Base-by-base conservation (phyloP, 1,140 invertebrate species). In the Oryctes rhinoceros region DNA sequence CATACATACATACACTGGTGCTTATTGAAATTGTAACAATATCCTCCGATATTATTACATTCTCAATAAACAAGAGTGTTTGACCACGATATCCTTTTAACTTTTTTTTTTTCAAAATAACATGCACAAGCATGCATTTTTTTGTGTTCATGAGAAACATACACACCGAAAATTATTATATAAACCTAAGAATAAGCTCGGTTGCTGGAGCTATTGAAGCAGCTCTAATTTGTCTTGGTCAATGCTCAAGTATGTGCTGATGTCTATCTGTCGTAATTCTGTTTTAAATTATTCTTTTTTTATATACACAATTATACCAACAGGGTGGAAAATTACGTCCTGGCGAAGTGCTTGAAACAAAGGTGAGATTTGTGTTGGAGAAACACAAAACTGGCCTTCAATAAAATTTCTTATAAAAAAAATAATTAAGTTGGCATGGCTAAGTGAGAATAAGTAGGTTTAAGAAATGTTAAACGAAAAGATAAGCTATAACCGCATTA, bases 271-370 rank as follows among this genome's bases (percentile, higher is more conserved):
- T 53, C 24, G 49, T 78, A 76, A 44, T 20, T 47, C 15, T 76
- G 74, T 76, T n/a, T 76, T 13, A 44, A 76, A n/a, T 15, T 76
- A n/a, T 44, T 44, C 30, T 20, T 76, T 44, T n/a, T 71, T 30
- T 71, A 44, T 44, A 44, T 44, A 71, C 30, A 67, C 24, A 37
- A 75, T 83, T 83, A 81, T 85, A 81, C 81, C 84, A 80, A 82
- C 86, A 87, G 87, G 87, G 85, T 85, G 87, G 87, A 90, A 93
- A 91, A 90, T 92, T 94, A 89, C 93, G 93, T 87, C 93, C 93
- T 87, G 93, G 93, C 89, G 93, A 94, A 89, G 91, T 94, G 88
- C 90, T 92, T 87, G 93, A 94, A 89, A 89, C 89, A 88, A 94
- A 94, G 93, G 93, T 94, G 92, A 92, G 92, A 90, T 91, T 91